phyloP scores from a whole-genome alignment of 1,140 invertebrate genomes.

The Orius laevigatus region DNA sequence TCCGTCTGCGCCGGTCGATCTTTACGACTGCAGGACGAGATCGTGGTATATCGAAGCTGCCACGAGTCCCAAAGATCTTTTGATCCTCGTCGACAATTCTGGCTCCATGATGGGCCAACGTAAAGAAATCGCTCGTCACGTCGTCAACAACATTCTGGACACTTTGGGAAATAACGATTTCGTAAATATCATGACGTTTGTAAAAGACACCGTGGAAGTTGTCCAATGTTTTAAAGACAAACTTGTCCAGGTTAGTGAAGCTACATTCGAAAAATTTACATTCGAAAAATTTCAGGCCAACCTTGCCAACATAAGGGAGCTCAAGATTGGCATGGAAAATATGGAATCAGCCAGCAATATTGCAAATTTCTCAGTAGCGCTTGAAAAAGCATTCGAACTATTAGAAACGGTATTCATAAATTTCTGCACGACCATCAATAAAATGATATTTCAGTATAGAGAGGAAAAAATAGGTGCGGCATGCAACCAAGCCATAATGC shows the following conservation, averaged over 20 bases:
- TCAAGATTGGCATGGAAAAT: conserved; percentile 60
- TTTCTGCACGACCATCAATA: not conserved
- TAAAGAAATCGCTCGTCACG: conserved; percentile 83
- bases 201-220: conserved; percentile 54
- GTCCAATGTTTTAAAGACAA: conserved; percentile 76
- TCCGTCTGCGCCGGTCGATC: conserved; percentile 47
- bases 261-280: not conserved
- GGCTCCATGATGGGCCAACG: conserved; percentile 94
- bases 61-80: conserved; percentile 83
- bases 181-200: conserved; percentile 87
- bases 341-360: conserved; percentile 66
- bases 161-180: conserved; percentile 97
- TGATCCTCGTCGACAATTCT: conserved; percentile 86
- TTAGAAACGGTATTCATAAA: conserved; percentile 37
- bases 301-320: conserved; percentile 67
- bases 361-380: conserved; percentile 84
- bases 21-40: conserved; percentile 75
- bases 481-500: conserved; percentile 92
- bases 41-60: conserved; percentile 95
- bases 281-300: conserved; percentile 48
- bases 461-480: conserved; percentile 28
- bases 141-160: conserved; percentile 87
- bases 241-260: conserved; percentile 55
- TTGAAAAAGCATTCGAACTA: conserved; percentile 79
- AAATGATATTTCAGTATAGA: conserved; percentile 21